Evolutionary conservation across 2,888 invertebrate species (phyloP), one percentile per base, ranked within the genome.

Genomic region (Thera obeliscata): DNA sequence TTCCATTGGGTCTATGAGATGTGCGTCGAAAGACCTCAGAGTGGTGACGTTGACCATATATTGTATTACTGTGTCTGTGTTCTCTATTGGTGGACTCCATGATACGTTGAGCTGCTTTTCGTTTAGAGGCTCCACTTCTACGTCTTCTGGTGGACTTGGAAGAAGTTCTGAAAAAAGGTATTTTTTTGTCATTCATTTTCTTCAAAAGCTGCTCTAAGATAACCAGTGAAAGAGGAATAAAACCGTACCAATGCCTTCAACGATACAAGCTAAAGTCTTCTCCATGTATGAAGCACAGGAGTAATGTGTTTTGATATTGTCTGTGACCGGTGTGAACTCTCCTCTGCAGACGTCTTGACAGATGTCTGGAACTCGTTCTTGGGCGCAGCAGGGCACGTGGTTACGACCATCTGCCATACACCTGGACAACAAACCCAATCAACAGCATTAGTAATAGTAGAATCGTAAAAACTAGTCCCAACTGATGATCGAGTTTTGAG

Each of bases 321-420:
- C 97, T 0, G 97, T 97, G 70, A 97, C 97, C 0, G 97, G 95
- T 0, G 97, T 97, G 87, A 97, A 97, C 84, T 97, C 97, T 38
- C 97, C 97, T 0, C 97, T 94, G 82, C 97, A 97, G 73, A 97
- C 97, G 75, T 97, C 97, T 81, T 97, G 97, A 82, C 97, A 97
- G 76, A 97, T 95, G 84, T 97, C 97, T 0, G 97, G 97, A 33
- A 97, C 96, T 66, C 95, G 94, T 83, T 97, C 97, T 74, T 96
- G 95, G 35, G 96, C 95, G 84, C 97, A 97, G 86, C 97, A 97
- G 0, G 97, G 97, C 41, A 97, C 96, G 89, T 97, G 97, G 89
- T 98, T 97, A 22, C 97, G 94, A 0, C 97, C 97, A 85, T 97
- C 97, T 74, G 96, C 95, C 96, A 96, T 96, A 80, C 96, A 96